These are phyloP conservation scores for Pasiphila rectangulata DNA, from an alignment of 2,888 invertebrate genomes.

Conservation along the genomic window DNA sequence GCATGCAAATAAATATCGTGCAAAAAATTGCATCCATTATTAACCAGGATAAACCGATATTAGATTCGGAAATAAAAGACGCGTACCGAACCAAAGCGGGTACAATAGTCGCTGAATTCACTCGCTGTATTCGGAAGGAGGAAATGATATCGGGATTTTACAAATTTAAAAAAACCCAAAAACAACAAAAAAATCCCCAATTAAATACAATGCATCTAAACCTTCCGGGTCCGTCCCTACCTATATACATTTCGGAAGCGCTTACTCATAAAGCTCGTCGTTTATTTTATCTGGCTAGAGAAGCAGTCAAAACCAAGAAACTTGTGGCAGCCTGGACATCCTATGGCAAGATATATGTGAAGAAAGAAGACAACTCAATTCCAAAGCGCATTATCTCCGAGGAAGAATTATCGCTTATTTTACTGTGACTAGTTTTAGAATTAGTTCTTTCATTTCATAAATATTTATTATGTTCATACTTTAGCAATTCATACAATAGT, in stretches of 20 bases:
- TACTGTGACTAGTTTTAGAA: background rate
- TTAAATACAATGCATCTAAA: too few relatives aligned
- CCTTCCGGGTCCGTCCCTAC: background rate
- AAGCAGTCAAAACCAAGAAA: background rate
- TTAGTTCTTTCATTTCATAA: too few relatives aligned
- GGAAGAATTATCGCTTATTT: background rate
- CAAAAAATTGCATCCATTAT: too few relatives aligned
- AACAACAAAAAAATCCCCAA: too few relatives aligned
- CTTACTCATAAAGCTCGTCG: background rate
- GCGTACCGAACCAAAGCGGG: too few relatives aligned
- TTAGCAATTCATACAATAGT: background rate
- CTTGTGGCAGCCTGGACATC: background rate
- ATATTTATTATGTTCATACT: background rate
- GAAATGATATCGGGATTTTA: too few relatives aligned
- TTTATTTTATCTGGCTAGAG: background rate
- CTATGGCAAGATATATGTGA: background rate
- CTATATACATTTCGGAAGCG: background rate
- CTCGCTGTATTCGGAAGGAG: too few relatives aligned
- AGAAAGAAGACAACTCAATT: background rate
- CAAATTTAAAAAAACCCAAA: too few relatives aligned
- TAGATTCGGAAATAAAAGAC: too few relatives aligned
- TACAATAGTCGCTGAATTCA: too few relatives aligned
- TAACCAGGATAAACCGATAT: too few relatives aligned
- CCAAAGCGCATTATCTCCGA: background rate
- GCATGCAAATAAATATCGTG: too few relatives aligned